Evolutionary conservation across 2,113 vertebrate genomes (phyloP).

Genomic region (Arvicanthis niloticus): DNA sequence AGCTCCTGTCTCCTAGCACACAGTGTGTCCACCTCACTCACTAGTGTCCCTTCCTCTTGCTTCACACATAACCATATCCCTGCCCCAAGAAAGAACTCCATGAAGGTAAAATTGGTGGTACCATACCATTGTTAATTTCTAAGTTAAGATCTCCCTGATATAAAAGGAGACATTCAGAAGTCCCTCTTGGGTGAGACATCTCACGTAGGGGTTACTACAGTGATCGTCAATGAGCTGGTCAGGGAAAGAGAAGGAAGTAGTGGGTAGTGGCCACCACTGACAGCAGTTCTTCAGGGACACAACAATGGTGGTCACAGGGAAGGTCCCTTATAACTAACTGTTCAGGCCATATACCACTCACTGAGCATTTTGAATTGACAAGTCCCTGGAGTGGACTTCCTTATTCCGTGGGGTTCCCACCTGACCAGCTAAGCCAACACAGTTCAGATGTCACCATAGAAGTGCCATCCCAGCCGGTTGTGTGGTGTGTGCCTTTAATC

Average conservation of each 20-base stretch:
- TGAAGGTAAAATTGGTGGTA: not conserved
- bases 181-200: not conserved
- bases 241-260: not conserved
- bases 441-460: not conserved
- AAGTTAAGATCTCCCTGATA: not conserved
- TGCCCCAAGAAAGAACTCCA: not conserved
- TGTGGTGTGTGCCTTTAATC: not conserved
- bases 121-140: not conserved
- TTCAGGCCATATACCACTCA: fast-evolving
- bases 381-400: not conserved
- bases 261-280: fast-evolving
- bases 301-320: not conserved
- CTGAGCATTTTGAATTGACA: not conserved
- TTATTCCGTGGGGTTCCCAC: not conserved
- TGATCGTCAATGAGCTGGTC: not conserved
- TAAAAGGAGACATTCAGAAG: not conserved
- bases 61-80: not conserved
- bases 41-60: not conserved
- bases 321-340: fast-evolving
- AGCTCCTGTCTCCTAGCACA: not conserved
- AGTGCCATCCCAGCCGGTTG: not conserved
- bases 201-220: not conserved
- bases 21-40: not conserved
- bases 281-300: not conserved
- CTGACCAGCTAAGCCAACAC: not conserved